Evolutionary conservation across 2,888 invertebrate species (phyloP), one percentile per base, ranked within the genome.

Genomic region (Phortica okadai): DNA sequence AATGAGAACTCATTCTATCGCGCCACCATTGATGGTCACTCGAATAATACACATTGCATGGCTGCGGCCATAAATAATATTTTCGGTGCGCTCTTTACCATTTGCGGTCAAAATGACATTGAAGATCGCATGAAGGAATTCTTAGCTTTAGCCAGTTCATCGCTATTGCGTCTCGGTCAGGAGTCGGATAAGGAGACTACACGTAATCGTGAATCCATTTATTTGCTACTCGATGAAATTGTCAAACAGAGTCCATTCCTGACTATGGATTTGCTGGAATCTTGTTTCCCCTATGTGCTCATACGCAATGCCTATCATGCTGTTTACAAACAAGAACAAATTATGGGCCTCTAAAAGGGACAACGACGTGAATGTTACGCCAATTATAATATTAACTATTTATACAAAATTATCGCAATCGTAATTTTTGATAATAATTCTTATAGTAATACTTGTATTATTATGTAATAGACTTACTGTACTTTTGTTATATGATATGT

Each of bases 31-130:
- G 96, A 97, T 92, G 98, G 98, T 0, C 99, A 99, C 90, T 95
- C 97, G n/a, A 99, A 99, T 92, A 99, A 99, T 91, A 98, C 97
- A 79, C 99, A 99, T 91, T 99, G 99, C 90, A 96, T 99, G 94
- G 98, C 99, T 1, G 95, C 97, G 66, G 98, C 99, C 0, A 96
- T 99, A 58, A 98, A 98, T 89, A 96, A 97, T 84, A 97, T 99
- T 80, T 99, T 99, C 88, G 98, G 98, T 21, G 99, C 99, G 1
- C 92, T 99, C 74, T 99, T 99, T 89, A 97, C 98, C 1, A 96
- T 99, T 83, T 98, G 98, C 89, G 98, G 97, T 0, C 97, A 97
- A 89, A 97, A 97, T 42, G 99, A 99, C 90, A 98, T 99, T 81
- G 98, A 98, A 89, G 98, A 98, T 89, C 94, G 99, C 75, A 97